Conservation (phyloP, 2,113 vertebrate genomes). For the Elgaria multicarinata region DNA sequence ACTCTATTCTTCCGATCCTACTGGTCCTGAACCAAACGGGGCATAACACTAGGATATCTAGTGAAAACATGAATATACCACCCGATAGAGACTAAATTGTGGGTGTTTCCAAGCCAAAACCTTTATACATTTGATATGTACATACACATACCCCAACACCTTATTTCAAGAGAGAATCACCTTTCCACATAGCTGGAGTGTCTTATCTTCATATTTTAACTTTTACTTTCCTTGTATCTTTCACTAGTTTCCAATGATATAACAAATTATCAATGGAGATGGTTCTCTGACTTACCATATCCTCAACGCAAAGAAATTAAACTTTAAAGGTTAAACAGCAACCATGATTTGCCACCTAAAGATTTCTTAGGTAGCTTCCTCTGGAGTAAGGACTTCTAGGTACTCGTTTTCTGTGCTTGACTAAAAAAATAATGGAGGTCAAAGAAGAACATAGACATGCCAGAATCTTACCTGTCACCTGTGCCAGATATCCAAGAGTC, state of each 20-base stretch:
- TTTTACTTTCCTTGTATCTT: not conserved
- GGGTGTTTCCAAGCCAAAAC: not conserved
- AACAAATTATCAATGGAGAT: not conserved
- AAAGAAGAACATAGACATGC: not conserved
- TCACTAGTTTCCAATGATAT: not conserved
- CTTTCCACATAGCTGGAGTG: not conserved
- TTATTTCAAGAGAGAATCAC: not conserved
- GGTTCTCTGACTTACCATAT: not conserved
- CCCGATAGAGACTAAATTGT: not conserved
- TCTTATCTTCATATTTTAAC: not conserved
- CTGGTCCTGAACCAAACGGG: not conserved
- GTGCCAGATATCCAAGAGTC: not conserved
- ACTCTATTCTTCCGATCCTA: not conserved
- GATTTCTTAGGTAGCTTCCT: not conserved
- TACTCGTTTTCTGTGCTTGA: not conserved
- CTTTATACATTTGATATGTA: not conserved
- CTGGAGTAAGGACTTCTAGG: not conserved
- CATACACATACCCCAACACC: not conserved
- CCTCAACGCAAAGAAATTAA: not conserved
- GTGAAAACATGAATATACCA: not conserved
- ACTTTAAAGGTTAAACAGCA: not conserved
- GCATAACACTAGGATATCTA: not conserved
- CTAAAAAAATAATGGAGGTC: not conserved
- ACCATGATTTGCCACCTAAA: not conserved
- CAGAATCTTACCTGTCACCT: slow-evolving; percentile 39